phyloP scores from a whole-genome alignment of 30 jellyfish, hydroid and myxozoan genomes.

The Turritopsis dohrnii region DNA sequence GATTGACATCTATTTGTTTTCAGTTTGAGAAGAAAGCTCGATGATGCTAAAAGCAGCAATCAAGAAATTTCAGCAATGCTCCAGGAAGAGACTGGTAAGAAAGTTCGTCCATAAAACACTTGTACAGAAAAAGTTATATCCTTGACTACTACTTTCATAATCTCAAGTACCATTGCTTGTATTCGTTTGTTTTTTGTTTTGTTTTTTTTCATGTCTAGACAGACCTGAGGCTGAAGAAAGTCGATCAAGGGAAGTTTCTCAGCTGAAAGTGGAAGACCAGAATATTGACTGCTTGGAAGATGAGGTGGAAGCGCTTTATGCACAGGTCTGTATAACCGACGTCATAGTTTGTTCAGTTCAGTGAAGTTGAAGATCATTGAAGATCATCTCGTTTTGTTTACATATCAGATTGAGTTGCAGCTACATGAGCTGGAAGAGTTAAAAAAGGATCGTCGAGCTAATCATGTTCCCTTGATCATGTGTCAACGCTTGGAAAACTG shows the following conservation, averaged over 20 bases:
- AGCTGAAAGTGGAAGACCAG: neutral
- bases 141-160: no score
- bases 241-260: neutral
- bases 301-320: conserved; percentile 48
- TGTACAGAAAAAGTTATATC: no score
- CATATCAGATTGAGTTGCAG: conserved; percentile 40
- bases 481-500: conserved; percentile 69
- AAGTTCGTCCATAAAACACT: neutral
- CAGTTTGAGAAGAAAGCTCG: neutral
- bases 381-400: neutral
- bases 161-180: no score
- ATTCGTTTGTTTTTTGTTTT: no score
- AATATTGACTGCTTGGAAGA: conserved; percentile 15
- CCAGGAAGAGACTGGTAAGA: neutral
- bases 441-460: conserved; percentile 49
- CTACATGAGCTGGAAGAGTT: conserved; percentile 22
- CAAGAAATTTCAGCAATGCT: neutral
- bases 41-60: neutral
- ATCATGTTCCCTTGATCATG: conserved; percentile 53
- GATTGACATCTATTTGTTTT: no score
- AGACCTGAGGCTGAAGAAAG: neutral
- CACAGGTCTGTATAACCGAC: conserved; percentile 21
- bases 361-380: neutral
- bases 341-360: neutral
- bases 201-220: neutral